Base-by-base conservation (phyloP, 2,797 vertebrate genomes). In the Muraenolepis orangiensis region DNA sequence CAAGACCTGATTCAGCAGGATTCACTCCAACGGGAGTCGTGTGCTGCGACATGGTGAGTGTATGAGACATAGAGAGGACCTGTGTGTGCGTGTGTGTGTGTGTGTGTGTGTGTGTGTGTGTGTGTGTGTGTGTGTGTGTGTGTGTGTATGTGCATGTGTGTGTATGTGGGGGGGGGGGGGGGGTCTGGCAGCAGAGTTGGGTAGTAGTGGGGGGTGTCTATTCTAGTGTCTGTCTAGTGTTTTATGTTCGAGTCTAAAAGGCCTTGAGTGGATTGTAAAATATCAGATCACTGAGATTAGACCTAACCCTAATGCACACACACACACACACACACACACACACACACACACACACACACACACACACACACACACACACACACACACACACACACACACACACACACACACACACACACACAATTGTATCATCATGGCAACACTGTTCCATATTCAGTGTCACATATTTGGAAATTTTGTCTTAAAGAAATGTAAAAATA, bases 221-320 rank as follows among this genome's bases (percentile, higher is more conserved):
- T n/a, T n/a, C n/a, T n/a, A n/a, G n/a, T n/a, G n/a, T n/a, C n/a
- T n/a, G n/a, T n/a, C n/a, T n/a, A n/a, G n/a, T 87, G 84, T 81
- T 75, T 86, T 76, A 67, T 34, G 78, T 89, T 91, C 86, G 87
- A 85, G 81, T 86, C 80, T 18, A 77, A 74, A 77, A 87, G 80
- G 78, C 81, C 73, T 87, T 86, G 77, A 86, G 57, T 38, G 87
- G 84, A 80, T 73, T 74, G 81, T 83, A 80, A 86, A 32, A 72
- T 78, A 80, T 77, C 71, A 40, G 72, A 75, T 84, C 69, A 69
- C 61, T 68, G 68, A 72, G 51, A 74, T 70, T 66, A 6, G 46
- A 16, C 26, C 71, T 32, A 71, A 72, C 14, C 26, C 71, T 32
- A 71, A 72, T 18, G 32, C 36, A 69, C 30, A 66, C 18, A 72